Evolutionary conservation across 2,113 vertebrate species (phyloP), one percentile per base, ranked within the genome.

Genomic region (Onychostruthus taczanowskii): DNA sequence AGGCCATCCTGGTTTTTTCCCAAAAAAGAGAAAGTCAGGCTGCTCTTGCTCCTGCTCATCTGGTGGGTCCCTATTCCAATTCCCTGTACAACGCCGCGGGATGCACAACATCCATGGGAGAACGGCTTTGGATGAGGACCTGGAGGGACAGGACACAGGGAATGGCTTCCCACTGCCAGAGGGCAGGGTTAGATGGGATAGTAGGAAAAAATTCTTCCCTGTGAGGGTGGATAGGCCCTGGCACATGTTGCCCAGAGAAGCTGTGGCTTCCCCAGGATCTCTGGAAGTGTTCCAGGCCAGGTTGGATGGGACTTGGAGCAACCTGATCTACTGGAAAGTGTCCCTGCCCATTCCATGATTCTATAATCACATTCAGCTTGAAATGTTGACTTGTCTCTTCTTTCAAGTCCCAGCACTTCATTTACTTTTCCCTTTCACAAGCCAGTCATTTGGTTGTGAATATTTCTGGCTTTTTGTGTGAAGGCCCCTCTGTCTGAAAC

Each of bases 71-170:
- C 46, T 61, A 6, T 20, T 47, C 49, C 47, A 56, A 49, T 16
- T 64, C 63, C 43, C 63, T 7, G 24, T 8, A 14, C 17, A 41
- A 28, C 0, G 7, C 69, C 53, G 23, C 80, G n/a, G 39, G 62
- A n/a, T 84, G 75, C 30, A 59, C n/a, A 70, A 55, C 27, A 28
- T 31, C 10, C 24, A 23, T 1, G 49, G 47, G 24, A 35, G 16
- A 47, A 7, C 0, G 0, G 22, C 14, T 79, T 4, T 22, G 43
- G 28, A 17, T 4, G 2, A 62, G 74, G 23, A 11, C 8, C 19
- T 39, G 64, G 37, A 58, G 26, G 5, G 76, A 16, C 26, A 64
- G 26, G n/a, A 87, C n/a, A 47, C 23, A 8, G 16, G 64, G 58
- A 80, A 50, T 13, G 50, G 58, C 11, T 56, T 62, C 31, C 13